These are phyloP conservation scores for Gymnocheta viridis DNA, from an alignment of 2,888 invertebrate genomes.

Conservation along the genomic window DNA sequence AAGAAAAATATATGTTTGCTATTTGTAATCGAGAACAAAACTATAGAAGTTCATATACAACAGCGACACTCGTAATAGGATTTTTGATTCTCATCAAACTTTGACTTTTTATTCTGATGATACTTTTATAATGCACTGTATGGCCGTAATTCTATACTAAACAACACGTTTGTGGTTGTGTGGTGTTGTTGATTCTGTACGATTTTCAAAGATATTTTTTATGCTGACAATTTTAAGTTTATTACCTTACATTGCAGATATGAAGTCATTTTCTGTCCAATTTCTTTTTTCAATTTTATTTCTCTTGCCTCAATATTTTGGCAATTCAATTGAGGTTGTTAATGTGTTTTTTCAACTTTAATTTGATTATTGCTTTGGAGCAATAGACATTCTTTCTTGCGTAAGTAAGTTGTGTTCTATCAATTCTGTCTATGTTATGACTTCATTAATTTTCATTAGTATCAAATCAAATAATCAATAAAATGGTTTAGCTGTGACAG, in stretches of 20 bases:
- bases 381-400: constrained; percentile 44
- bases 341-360: constrained; percentile 36
- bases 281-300: not conserved
- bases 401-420: constrained; percentile 24
- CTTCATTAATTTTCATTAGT: constrained; percentile 37
- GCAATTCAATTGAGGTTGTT: constrained; percentile 63
- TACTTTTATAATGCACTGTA: constrained; percentile 25
- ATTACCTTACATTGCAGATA: constrained; percentile 72
- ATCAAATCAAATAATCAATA: constrained; percentile 24
- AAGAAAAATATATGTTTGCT: no score
- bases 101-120: no score
- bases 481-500: not conserved
- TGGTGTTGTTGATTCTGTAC: constrained; percentile 63
- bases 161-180: constrained; percentile 51
- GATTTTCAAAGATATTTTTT: constrained; percentile 58
- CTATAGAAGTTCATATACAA: no score
- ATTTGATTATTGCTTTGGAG: constrained; percentile 51
- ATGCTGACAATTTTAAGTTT: constrained; percentile 70
- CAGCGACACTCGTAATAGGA: no score
- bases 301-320: constrained; percentile 49
- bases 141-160: constrained; percentile 29
- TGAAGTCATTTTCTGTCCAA: constrained; percentile 66
- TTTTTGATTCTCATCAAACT: no score
- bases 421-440: not conserved
- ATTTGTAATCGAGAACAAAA: no score